Base-by-base conservation (phyloP, 1,140 invertebrate genomes). In the Apis laboriosa region DNA sequence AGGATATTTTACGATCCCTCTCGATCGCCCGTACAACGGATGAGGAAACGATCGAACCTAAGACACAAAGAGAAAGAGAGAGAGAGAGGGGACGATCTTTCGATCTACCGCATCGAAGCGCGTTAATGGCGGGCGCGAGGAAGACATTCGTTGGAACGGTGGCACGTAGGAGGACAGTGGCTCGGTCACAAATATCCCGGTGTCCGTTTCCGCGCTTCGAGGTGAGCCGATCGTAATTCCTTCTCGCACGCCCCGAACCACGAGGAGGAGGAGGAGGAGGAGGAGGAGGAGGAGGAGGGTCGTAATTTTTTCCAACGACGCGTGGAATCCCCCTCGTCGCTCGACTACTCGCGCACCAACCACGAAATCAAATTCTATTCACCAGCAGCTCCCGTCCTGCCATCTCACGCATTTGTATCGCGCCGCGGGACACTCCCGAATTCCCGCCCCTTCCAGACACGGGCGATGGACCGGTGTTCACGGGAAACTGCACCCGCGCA, bases 91-190 rank as follows among this genome's bases (percentile, higher is more conserved):
- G 5, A 43, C 4, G 34, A 34, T 2, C 2, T 43, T 43, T 43
- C 4, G 34, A 5, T 34, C 3, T 9, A 51, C n/a, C 34, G 28
- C 28, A 17, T 51, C 55, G 74, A 17, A n/a, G 56, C 56, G 70
- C 51, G 53, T 79, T 84, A 80, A 84, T 64, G 71, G 70, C 63
- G 61, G 24, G 17, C 24, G 13, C 58, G 58, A 84, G 85, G 75
- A 83, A 89, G 88, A 84, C 84, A 61, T 90, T 89, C 55, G 78
- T 89, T 84, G 67, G 68, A 74, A 78, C 66, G 64, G 64, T 43
- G n/a, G 28, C 64, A 84, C 84, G 89, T 90, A 80, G 89, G 90
- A 84, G 88, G 88, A 91, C 88, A 86, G 68, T 72, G 66, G 77
- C 71, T 56, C 77, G 80, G 68, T 82, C 78, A 79, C 82, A 86